Evolutionary conservation across 2,888 invertebrate genomes (phyloP).

Genomic region (Cephus pulcher): DNA sequence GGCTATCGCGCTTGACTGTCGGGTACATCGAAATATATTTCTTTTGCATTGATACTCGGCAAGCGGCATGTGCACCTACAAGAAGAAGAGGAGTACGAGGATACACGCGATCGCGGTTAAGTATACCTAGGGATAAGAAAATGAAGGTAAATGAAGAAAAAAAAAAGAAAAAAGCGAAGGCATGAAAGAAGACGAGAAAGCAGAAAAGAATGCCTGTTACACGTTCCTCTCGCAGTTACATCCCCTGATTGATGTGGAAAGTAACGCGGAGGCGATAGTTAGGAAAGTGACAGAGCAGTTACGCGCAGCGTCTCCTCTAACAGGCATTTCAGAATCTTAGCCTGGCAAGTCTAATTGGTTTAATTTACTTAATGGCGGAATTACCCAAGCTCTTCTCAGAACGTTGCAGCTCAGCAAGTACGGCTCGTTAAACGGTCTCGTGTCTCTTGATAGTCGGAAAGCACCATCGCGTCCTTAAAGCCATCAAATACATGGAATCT

Average conservation of each 20-base stretch:
- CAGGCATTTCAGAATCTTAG: conserved; percentile 27
- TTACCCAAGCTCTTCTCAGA: conserved; percentile 42
- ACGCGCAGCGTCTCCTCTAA: conserved; percentile 12
- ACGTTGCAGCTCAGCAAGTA: conserved; percentile 21
- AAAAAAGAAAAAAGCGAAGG: background rate
- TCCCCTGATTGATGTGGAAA: conserved; percentile 15
- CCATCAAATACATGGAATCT: background rate
- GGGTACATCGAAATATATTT: background rate
- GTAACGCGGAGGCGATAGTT: conserved; percentile 12
- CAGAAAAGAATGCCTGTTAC: background rate
- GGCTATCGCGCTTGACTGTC: background rate
- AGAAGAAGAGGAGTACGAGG: background rate
- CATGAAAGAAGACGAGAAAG: background rate
- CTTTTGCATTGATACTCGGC: background rate
- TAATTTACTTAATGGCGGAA: conserved; percentile 46
- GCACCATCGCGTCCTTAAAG: background rate
- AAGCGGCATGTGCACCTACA: background rate
- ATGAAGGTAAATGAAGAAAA: background rate
- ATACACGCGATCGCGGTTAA: background rate
- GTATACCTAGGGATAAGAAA: background rate
- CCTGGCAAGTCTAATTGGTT: conserved; percentile 43
- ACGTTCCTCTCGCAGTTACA: background rate
- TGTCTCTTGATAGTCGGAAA: background rate
- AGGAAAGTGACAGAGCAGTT: conserved; percentile 15
- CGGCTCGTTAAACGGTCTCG: conserved; percentile 31